Conservation (phyloP, 2,797 vertebrate species). For the Somateria mollissima region DNA sequence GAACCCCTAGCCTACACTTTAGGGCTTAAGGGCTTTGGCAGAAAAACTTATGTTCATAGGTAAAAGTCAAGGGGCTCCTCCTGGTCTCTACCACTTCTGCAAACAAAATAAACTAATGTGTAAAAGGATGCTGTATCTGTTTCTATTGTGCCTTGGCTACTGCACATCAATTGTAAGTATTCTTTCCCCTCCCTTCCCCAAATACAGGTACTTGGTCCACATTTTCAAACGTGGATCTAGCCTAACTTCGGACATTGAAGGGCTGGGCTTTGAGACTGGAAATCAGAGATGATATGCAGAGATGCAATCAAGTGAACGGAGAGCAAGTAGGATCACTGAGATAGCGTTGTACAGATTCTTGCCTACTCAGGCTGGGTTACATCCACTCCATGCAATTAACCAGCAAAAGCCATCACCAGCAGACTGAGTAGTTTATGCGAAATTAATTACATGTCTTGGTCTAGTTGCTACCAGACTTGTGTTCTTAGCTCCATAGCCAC, state of each 20-base stretch:
- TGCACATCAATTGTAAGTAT: background rate
- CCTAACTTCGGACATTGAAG: background rate
- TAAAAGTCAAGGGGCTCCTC: background rate
- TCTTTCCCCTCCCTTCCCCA: background rate
- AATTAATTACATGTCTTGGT: slow-evolving; percentile 1
- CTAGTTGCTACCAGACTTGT: background rate
- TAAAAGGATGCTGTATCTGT: background rate
- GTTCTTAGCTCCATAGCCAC: background rate
- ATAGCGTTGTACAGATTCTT: background rate
- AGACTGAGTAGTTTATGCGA: background rate
- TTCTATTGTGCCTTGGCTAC: background rate
- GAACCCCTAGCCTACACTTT: background rate
- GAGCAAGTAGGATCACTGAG: background rate
- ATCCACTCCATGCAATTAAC: background rate
- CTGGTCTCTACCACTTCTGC: background rate
- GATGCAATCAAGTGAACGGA: background rate
- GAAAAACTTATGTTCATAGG: rapidly evolving
- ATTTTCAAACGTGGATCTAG: background rate
- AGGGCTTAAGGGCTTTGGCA: background rate
- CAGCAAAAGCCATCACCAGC: background rate
- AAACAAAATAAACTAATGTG: background rate
- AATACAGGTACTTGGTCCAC: background rate
- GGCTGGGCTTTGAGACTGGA: background rate
- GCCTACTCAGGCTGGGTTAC: background rate
- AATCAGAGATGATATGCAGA: background rate